A percentile compares a stretch with the other conserved stretches of the same genome.
These are phyloP conservation scores for Morone saxatilis DNA, from an alignment of 2,113 vertebrate species.

Conservation along the genomic window DNA sequence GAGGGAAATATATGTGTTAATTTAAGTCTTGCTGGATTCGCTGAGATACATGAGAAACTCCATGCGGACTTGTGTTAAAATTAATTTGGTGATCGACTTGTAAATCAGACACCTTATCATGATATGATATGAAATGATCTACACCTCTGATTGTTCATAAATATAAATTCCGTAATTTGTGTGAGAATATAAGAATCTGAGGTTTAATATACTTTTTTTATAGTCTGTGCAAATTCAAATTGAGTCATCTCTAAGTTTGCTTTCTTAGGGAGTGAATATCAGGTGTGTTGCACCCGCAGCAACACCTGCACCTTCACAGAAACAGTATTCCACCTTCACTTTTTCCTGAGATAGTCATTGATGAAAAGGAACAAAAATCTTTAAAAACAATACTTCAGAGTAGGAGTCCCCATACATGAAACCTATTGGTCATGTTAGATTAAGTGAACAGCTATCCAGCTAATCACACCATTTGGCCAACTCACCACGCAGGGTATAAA, in stretches of 20 bases:
- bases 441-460: too few relatives aligned
- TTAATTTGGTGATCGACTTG: conserved; percentile 18
- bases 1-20: conserved; percentile 36
- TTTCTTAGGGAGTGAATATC: too few relatives aligned
- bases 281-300: too few relatives aligned
- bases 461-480: too few relatives aligned
- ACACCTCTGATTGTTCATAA: conserved; percentile 14
- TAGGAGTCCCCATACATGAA: too few relatives aligned
- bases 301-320: too few relatives aligned
- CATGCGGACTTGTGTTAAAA: not conserved
- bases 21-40: conserved; percentile 33
- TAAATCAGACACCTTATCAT: conserved; percentile 42
- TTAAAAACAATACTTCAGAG: too few relatives aligned
- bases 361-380: too few relatives aligned
- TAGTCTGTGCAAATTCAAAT: conserved; percentile 5
- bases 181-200: not conserved
- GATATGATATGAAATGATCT: conserved; percentile 24
- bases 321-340: too few relatives aligned
- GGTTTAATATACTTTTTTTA: conserved; percentile 2
- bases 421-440: too few relatives aligned
- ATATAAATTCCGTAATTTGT: conserved; percentile 4
- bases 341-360: too few relatives aligned
- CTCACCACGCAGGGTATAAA: too few relatives aligned
- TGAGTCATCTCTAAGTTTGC: conserved; percentile 3
- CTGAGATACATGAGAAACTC: conserved; percentile 34